Conservation (phyloP, 2,888 invertebrate genomes). For the Andrena bucephala region DNA sequence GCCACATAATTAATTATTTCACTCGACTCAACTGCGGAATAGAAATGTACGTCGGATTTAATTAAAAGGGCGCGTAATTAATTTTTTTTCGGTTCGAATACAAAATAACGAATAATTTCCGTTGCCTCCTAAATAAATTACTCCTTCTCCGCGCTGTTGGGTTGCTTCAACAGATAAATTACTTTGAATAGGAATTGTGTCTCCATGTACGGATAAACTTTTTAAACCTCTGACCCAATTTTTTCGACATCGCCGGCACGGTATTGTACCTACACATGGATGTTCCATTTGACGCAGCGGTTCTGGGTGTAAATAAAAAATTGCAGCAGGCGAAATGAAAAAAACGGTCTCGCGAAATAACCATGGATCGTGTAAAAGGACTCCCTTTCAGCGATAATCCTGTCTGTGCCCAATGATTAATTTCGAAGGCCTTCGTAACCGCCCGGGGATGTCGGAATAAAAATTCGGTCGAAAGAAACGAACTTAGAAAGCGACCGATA, state of each 20-base stretch:
- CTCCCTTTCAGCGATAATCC: not conserved
- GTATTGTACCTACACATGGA: slow-evolving; percentile 6
- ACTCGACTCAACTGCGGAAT: not conserved
- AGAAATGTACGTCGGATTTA: not conserved
- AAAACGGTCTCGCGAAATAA: not conserved
- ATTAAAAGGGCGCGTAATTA: not conserved
- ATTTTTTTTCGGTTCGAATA: not conserved
- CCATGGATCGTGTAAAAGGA: slow-evolving; percentile 4
- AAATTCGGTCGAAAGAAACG: not conserved
- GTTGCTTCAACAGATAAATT: not conserved
- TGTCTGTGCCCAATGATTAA: not conserved
- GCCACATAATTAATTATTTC: slow-evolving; percentile 1
- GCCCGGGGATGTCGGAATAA: too few species aligned
- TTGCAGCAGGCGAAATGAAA: not conserved
- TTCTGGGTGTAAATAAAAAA: not conserved
- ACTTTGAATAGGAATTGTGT: not conserved
- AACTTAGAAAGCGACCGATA: not conserved
- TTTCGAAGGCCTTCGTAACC: not conserved
- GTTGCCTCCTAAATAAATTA: too few species aligned
- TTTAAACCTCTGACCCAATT: slow-evolving; percentile 9
- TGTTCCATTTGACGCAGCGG: not conserved
- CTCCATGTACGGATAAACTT: not conserved
- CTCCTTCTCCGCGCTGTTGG: too few species aligned
- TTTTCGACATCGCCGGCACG: not conserved
- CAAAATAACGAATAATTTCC: not conserved